Base-by-base conservation (phyloP, 2,797 vertebrate genomes). In the Eptatretus atami region DNA sequence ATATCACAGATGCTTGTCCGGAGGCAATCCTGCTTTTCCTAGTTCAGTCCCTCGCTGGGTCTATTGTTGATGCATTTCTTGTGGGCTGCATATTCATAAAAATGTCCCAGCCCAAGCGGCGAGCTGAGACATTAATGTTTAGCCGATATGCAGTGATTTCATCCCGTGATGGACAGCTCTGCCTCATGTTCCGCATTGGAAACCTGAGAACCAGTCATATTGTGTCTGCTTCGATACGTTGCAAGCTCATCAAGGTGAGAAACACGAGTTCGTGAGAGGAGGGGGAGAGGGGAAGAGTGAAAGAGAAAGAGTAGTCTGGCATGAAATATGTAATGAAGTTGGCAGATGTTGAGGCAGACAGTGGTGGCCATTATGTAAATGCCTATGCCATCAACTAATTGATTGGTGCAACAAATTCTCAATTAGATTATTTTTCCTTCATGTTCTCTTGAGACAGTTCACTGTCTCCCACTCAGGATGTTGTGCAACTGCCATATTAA, bases 81-180 rank as follows among this genome's bases (percentile, higher is more conserved):
- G 24, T 61, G 57, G 57, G 57, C 57, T 61, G 57, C 57, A 12
- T 61, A 10, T 61, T 61, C 57, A 61, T 61, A n/a, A 61, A 61
- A 24, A 61, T 61, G 57, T 61, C 57, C 57, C 57, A 61, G 57
- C 57, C 57, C 15, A 61, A 61, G 57, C 15, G 24, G 3, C 57
- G 57, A 12, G 57, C 57, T 24, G 57, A 61, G 11, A 61, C 57
- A 24, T 24, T 61, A 24, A 61, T 61, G 57, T 61, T 61, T 12
- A 61, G 57, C 57, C 57, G 57, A n/a, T n/a, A 61, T n/a, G 57
- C 57, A 24, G 57, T 61, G 57, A 24, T 61, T 24, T 61, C 57
- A 12, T n/a, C 9, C 57, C 57, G 57, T n/a, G 57, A 61, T 12
- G 57, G 57, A 12, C 9, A 24, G 15, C 57, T 61, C 57, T 61